phyloP scores from a whole-genome alignment of 2,888 invertebrate genomes.

The Serrognathus titanus region DNA sequence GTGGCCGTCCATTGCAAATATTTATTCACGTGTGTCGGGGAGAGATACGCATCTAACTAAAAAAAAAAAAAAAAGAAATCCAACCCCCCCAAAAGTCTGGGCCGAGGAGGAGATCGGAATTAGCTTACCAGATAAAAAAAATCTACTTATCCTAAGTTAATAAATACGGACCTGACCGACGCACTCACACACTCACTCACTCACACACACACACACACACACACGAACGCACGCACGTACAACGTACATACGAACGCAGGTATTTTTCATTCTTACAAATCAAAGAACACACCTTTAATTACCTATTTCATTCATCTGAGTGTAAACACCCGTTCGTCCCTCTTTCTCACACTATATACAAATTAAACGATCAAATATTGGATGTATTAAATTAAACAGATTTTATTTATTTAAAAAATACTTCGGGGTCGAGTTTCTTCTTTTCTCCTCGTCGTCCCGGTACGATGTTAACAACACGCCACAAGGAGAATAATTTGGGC shows the following conservation, averaged over 20 bases:
- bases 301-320: slow-evolving; percentile 12
- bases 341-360: slow-evolving; percentile 10
- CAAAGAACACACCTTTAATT: slow-evolving; percentile 17
- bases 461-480: too few species aligned
- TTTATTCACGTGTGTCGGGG: neutral
- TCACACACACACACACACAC: too few species aligned
- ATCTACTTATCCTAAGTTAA: slow-evolving; percentile 4
- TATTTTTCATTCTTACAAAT: slow-evolving; percentile 9
- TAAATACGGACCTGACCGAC: slow-evolving; percentile 4
- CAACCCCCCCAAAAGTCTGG: neutral
- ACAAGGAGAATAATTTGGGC: too few species aligned
- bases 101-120: neutral
- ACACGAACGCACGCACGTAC: slow-evolving; percentile 2
- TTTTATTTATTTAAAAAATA: slow-evolving; percentile 20
- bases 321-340: slow-evolving; percentile 1
- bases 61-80: neutral
- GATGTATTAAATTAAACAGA: slow-evolving; percentile 24
- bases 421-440: slow-evolving; percentile 18
- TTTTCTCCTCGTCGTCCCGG: neutral
- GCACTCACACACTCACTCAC: too few species aligned
- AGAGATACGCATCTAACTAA: neutral
- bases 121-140: neutral
- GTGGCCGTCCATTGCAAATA: neutral
- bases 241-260: slow-evolving; percentile 3
- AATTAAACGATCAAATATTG: slow-evolving; percentile 25